These are phyloP conservation scores for Blastobasis adustella DNA, from an alignment of 2,888 invertebrate genomes.

Conservation along the genomic window DNA sequence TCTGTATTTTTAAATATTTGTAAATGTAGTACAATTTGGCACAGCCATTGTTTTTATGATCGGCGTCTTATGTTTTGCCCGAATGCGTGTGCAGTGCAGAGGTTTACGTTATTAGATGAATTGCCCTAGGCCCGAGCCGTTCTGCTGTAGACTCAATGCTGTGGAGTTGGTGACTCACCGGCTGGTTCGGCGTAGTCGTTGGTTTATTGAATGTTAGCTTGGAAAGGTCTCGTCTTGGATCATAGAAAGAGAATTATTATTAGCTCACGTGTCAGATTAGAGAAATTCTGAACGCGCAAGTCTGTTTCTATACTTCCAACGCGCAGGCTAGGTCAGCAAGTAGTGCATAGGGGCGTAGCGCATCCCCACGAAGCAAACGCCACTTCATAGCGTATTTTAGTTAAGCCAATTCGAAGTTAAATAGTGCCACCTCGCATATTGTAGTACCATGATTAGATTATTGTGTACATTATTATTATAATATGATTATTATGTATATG, in stretches of 20 bases:
- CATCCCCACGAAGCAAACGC: no score
- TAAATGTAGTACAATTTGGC: conserved; percentile 47
- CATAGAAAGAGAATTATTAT: no score
- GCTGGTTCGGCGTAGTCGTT: no score
- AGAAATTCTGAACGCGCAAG: no score
- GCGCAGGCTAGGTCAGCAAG: no score
- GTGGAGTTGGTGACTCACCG: not conserved
- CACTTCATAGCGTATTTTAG: conserved; percentile 14
- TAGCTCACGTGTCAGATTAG: no score
- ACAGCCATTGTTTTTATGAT: conserved; percentile 40
- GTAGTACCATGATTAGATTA: conserved; percentile 44
- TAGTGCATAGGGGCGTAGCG: no score
- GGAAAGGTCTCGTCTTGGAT: no score
- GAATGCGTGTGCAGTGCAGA: no score
- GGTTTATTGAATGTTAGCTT: no score
- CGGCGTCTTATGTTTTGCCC: conserved; percentile 21
- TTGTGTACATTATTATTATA: conserved; percentile 16
- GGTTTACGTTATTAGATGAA: conserved; percentile 21
- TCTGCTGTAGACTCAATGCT: conserved; percentile 7
- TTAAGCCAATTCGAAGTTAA: conserved; percentile 46
- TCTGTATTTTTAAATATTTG: conserved; percentile 16
- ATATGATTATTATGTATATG: conserved; percentile 31
- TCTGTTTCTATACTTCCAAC: no score
- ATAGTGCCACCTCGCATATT: conserved; percentile 64
- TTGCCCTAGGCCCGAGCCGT: conserved; percentile 18